Evolutionary conservation across 2,797 vertebrate genomes (phyloP).

Genomic region (Pangasius larnaudii): DNA sequence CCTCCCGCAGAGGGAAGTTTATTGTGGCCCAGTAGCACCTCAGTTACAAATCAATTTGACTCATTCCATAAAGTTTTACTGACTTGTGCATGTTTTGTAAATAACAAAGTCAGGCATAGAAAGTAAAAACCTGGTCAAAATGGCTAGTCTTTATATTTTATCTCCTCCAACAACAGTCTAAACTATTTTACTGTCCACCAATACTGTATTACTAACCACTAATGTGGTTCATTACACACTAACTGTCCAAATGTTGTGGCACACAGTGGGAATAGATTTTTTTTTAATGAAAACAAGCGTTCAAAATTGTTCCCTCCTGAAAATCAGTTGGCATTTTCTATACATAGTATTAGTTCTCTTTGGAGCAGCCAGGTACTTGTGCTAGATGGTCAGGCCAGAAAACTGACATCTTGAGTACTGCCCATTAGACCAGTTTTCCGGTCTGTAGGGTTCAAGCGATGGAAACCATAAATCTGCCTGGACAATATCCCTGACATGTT

Average conservation of each 20-base stretch:
- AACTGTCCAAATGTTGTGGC: background rate
- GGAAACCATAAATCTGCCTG: constrained; percentile 10
- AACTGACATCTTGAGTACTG: background rate
- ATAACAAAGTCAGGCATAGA: background rate
- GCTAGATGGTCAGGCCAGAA: constrained; percentile 8
- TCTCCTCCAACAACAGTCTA: background rate
- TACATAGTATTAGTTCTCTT: background rate
- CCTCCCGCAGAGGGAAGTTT: background rate
- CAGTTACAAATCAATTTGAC: background rate
- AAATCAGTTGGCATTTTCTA: background rate
- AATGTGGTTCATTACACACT: background rate
- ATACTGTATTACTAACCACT: background rate
- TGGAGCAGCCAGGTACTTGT: background rate
- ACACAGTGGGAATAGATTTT: background rate
- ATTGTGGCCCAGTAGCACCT: background rate
- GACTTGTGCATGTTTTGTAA: background rate
- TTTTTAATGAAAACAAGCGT: background rate
- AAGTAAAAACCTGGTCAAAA: background rate
- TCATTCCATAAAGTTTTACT: background rate
- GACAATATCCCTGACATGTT: constrained; percentile 3
- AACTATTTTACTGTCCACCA: background rate
- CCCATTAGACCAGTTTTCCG: constrained; percentile 15
- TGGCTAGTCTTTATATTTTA: background rate
- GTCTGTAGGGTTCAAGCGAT: constrained; percentile 1
- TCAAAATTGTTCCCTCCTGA: background rate